Base-by-base conservation (phyloP, 64 coral and sea anemone genomes). In the Stylophora pistillata region DNA sequence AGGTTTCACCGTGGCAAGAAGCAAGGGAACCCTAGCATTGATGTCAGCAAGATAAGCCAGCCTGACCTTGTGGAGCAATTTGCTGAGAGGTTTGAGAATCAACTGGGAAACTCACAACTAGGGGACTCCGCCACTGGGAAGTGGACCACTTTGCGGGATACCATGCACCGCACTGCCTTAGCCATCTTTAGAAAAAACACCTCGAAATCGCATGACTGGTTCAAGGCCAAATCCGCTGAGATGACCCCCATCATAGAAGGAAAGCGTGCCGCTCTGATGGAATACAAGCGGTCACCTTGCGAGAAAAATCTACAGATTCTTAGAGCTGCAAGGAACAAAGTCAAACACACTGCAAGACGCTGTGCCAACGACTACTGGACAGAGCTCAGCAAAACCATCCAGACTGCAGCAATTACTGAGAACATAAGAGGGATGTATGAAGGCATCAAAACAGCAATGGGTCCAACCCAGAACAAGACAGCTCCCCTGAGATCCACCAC, bases 331-430 rank as follows among this genome's bases (percentile, higher is more conserved):
- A 78, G 74, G 52, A 77, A n/a, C 26, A 78, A 65, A 37, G 74
- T 57, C 10, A 74, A 79, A 74, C 55, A 78, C 3, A 53, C 74
- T 56, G 59, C 59, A 18, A 78, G 58, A 31, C 32, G 21, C 63
- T 90, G 88, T n/a, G 81, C 71, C 56, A 86, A 86, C 57, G 31
- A 86, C 13, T 91, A 86, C 79, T 77, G 82, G 72, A 75, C 81
- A 55, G 72, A 91, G 58, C 41, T 91, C 23, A 77, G 89, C 59
- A 10, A 86, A 37, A 86, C 9, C 16, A 92, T 92, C n/a, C 82
- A 79, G 73, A 69, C 81, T 1, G 73, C 59, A 52, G 81, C 74
- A 53, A 52, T 32, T 30, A 77, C 37, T 1, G 59, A 75, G 0
- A 86, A 86, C 90, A 92, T 23, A 14, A 92, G 57, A 41, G 33